Evolutionary conservation across 2,797 vertebrate genomes (phyloP).

Genomic region (Micromesistius poutassou): DNA sequence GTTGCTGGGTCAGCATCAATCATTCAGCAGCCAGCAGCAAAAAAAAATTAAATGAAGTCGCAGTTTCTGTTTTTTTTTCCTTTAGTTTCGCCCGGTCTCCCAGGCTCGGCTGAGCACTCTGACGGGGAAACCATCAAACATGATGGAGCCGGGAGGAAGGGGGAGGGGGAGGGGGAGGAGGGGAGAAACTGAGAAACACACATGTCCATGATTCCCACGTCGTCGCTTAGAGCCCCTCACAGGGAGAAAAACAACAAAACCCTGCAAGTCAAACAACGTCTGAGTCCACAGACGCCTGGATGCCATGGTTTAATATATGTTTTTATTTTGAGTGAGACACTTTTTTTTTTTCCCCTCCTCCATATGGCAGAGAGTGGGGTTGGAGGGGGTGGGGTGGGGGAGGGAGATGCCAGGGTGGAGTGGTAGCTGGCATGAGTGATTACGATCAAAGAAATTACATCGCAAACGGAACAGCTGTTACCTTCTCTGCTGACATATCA

Average conservation of each 20-base stretch:
- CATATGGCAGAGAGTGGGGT: constrained; percentile 58
- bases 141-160: constrained; percentile 27
- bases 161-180: no score
- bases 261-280: constrained; percentile 54
- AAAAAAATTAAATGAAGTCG: constrained; percentile 22
- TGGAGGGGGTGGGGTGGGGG: constrained; percentile 1
- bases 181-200: constrained; percentile 30
- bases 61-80: no score
- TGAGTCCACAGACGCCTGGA: constrained; percentile 37
- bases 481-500: constrained; percentile 68
- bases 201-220: constrained; percentile 58
- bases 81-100: no score
- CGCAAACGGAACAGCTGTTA: constrained; percentile 69
- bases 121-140: constrained; percentile 53
- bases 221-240: constrained; percentile 27
- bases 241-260: constrained; percentile 16
- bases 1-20: constrained; percentile 59
- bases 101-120: constrained; percentile 30
- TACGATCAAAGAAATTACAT: constrained; percentile 70
- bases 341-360: constrained; percentile 45
- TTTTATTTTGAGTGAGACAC: background rate
- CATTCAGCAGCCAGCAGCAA: constrained; percentile 38
- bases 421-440: constrained; percentile 66
- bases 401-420: constrained; percentile 54
- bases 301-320: constrained; percentile 3